These are phyloP conservation scores for Terebella lapidaria DNA, from an alignment of 2,888 invertebrate genomes.

Conservation along the genomic window DNA sequence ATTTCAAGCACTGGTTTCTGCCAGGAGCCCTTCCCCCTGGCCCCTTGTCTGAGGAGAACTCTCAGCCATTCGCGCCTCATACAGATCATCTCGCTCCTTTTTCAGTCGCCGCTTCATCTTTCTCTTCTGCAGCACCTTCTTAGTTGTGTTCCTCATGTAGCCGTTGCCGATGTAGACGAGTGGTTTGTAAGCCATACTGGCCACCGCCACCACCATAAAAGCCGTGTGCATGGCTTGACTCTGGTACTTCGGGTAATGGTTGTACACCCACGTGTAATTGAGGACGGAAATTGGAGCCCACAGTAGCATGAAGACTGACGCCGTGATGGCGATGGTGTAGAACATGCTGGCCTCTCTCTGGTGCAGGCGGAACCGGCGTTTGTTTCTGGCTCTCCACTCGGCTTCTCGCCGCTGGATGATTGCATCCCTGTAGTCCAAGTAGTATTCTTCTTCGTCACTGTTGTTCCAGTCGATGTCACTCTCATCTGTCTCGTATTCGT, in stretches of 20 bases:
- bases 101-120: too few species aligned
- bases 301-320: slow-evolving; percentile 20
- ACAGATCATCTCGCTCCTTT: too few species aligned
- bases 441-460: slow-evolving; percentile 11
- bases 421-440: neutral
- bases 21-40: too few species aligned
- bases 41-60: too few species aligned
- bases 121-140: too few species aligned
- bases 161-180: slow-evolving; percentile 1
- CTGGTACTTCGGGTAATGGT: neutral
- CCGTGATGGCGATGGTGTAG: slow-evolving; percentile 8
- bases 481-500: neutral
- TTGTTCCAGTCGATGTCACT: slow-evolving; percentile 23
- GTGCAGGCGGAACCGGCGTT: neutral
- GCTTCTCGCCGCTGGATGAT: neutral
- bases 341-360: slow-evolving; percentile 24
- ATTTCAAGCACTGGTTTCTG: too few species aligned
- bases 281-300: slow-evolving; percentile 32
- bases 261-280: slow-evolving; percentile 23
- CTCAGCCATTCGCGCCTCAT: too few species aligned
- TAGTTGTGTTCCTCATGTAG: too few species aligned
- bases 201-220: neutral
- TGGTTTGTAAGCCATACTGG: neutral
- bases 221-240: neutral
- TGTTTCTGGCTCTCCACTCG: neutral